Conservation (phyloP, 2,888 invertebrate genomes). For the Reticulitermes lucifugus region DNA sequence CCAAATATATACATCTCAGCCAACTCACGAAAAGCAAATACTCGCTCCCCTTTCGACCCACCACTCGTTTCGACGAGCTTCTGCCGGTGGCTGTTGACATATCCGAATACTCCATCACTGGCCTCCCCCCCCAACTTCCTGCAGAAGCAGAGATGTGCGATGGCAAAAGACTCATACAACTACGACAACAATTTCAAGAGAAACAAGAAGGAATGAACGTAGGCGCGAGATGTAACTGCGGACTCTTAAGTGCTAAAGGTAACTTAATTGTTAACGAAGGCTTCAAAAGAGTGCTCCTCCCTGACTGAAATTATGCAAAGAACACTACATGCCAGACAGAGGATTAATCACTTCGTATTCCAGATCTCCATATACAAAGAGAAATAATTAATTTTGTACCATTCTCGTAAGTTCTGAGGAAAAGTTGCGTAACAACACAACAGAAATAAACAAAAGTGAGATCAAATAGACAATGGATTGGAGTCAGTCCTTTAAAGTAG, state of each 20-base stretch:
- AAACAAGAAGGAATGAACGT: neutral
- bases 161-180: neutral
- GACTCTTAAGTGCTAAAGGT: neutral
- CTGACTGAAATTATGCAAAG: no score
- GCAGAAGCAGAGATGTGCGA: neutral
- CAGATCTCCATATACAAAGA: no score
- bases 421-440: no score
- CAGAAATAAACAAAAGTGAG: no score
- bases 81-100: slow-evolving; percentile 43
- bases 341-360: no score
- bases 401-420: no score
- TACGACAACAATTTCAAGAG: neutral
- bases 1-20: neutral
- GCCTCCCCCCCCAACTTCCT: neutral
- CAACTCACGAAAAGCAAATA: slow-evolving; percentile 25
- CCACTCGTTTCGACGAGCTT: neutral
- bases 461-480: no score
- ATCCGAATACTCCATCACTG: slow-evolving; percentile 43
- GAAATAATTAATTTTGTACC: no score
- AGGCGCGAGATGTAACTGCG: neutral
- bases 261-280: neutral
- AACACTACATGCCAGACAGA: no score
- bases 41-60: neutral
- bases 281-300: neutral
- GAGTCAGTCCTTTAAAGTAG: no score